These are phyloP conservation scores for Drosophila equinoxialis DNA, from an alignment of 1,140 invertebrate species.

Conservation along the genomic window DNA sequence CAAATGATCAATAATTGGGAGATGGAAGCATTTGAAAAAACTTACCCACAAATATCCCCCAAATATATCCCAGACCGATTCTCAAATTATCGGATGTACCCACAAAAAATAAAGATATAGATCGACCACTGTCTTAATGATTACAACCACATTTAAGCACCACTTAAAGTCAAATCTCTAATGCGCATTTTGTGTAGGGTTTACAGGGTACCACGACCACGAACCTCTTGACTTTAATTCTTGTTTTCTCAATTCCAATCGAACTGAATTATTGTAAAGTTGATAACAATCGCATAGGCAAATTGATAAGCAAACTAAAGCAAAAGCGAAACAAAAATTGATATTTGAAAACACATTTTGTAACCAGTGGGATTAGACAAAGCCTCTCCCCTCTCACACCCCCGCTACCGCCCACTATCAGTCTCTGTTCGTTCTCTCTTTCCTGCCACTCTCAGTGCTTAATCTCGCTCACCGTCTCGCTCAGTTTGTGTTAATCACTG, in stretches of 20 bases:
- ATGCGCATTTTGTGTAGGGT: no score
- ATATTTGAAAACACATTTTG: conserved; percentile 59
- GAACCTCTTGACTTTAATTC: not conserved
- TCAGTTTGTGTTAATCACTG: conserved; percentile 26
- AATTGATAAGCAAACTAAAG: conserved; percentile 48
- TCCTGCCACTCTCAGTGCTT: conserved; percentile 1
- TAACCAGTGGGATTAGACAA: conserved; percentile 12
- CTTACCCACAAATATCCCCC: no score
- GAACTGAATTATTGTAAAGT: conserved; percentile 8
- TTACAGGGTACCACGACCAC: not conserved
- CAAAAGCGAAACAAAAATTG: conserved; percentile 55
- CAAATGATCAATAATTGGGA: no score
- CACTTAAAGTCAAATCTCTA: no score
- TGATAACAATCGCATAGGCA: conserved; percentile 7
- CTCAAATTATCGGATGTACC: no score
- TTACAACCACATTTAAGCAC: no score
- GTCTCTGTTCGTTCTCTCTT: conserved; percentile 9
- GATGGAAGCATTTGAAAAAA: no score
- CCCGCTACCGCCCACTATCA: not conserved
- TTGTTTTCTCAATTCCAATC: not conserved
- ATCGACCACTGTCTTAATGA: no score
- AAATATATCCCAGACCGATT: no score
- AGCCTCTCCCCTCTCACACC: not conserved
- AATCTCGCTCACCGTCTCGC: not conserved
- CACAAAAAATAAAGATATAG: no score